These are phyloP conservation scores for Arvicanthis niloticus DNA, from an alignment of 2,113 vertebrate species.

Conservation along the genomic window DNA sequence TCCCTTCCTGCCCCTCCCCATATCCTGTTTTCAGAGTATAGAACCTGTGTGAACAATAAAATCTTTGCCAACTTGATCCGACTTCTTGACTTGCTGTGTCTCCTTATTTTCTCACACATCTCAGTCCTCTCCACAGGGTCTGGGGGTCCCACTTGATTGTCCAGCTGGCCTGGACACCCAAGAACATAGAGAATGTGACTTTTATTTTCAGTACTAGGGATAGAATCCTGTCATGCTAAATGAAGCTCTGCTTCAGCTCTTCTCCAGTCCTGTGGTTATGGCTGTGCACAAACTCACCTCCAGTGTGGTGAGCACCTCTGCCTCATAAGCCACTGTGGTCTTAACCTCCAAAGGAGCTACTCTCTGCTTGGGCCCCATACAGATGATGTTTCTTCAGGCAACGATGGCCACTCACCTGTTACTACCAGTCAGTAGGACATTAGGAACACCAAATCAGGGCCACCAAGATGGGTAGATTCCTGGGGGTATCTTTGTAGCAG, in stretches of 20 bases:
- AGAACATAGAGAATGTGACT: background rate
- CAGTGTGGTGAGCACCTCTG: background rate
- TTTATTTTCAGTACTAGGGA: background rate
- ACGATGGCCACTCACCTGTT: constrained; percentile 88
- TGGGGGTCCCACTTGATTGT: no score
- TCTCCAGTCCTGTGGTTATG: background rate
- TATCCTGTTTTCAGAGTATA: no score
- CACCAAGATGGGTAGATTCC: constrained; percentile 88
- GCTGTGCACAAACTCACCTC: background rate
- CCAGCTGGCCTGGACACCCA: no score
- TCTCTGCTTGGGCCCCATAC: background rate
- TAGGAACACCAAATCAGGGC: constrained; percentile 91
- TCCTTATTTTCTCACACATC: no score
- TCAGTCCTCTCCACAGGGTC: no score
- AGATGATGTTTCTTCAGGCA: no score
- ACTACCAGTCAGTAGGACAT: constrained; percentile 90
- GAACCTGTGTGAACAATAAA: no score
- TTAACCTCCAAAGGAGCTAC: background rate
- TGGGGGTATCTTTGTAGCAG: background rate
- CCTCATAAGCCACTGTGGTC: background rate
- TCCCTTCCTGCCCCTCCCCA: no score
- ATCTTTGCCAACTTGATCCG: no score
- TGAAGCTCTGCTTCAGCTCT: background rate
- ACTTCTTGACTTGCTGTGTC: no score
- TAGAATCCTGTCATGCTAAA: background rate